Evolutionary conservation across 2,797 vertebrate species (phyloP).

Genomic region (Gymnopithys bicolor): DNA sequence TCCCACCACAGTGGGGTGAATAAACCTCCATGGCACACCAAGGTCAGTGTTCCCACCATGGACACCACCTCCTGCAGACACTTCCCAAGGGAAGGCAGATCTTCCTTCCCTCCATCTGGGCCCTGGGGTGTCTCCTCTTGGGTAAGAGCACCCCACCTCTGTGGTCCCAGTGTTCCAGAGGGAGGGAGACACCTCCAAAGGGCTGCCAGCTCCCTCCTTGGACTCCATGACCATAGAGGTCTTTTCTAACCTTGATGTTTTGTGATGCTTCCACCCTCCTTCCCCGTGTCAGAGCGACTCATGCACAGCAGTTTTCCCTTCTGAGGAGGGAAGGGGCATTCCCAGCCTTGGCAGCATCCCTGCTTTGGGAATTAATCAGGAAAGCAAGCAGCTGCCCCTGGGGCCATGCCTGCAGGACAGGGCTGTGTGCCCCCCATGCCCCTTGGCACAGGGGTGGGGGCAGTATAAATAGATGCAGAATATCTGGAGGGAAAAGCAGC

Average conservation of each 20-base stretch:
- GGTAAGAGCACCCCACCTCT: background rate
- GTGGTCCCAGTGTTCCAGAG: background rate
- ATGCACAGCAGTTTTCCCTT: background rate
- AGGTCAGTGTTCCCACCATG: no score
- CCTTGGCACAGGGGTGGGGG: background rate
- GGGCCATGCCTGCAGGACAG: background rate
- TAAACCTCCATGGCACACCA: background rate
- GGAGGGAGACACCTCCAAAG: background rate
- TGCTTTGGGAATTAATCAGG: background rate
- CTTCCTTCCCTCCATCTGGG: no score
- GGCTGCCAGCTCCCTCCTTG: background rate
- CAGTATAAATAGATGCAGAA: conserved; percentile 16
- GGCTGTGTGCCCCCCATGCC: background rate
- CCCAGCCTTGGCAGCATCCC: background rate
- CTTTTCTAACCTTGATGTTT: background rate
- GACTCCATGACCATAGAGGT: accelerated
- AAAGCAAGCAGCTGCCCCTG: background rate
- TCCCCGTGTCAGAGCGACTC: background rate
- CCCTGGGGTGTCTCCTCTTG: background rate
- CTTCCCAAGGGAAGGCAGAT: background rate
- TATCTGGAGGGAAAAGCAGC: background rate
- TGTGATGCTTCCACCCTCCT: background rate
- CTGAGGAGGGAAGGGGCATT: background rate
- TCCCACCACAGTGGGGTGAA: background rate
- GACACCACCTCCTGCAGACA: background rate